Base-by-base conservation (phyloP, 1,140 invertebrate species). In the Halictus rubicundus region DNA sequence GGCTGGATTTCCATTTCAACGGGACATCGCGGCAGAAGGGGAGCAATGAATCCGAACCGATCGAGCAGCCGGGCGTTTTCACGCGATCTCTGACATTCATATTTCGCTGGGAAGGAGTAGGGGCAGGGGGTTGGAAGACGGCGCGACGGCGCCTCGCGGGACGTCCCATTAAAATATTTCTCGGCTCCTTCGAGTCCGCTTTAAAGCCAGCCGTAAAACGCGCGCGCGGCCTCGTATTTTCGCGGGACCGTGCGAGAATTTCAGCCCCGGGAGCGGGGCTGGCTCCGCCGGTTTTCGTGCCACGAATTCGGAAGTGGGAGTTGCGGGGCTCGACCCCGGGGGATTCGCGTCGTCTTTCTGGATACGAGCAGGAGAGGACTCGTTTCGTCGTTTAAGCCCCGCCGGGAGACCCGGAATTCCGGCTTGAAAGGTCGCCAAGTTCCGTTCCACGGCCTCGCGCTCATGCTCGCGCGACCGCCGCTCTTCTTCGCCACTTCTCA, bases 401-500 rank as follows among this genome's bases (percentile, higher is more conserved):
- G 21, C 37, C 23, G 1, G 57, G 76, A 66, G 69, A 70, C 68
- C 23, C 68, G 70, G 81, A 83, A 80, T 80, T 83, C 39, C 46
- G 71, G 52, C 68, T 80, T 81, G 72, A 83, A 83, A 76, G 71
- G 46, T 66, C 65, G 81, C 77, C 82, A 78, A 81, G 80, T 84
- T 82, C 77, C 32, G 66, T 59, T 77, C 42, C 60, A 37, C 52
- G 25, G 25, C 23, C 52, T 49, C 42, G 27, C 42, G 42, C 42
- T 46, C 49, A 4, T 5, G 21, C 8, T 4, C 49, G 49, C 49
- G 49, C 49, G 49, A 16, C 21, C 14, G 49, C 16, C 37, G 63
- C 46, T 42, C 37, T 52, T 49, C 68, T 39, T 42, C 66, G 49
- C n/a, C 39, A 39, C 52, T 79, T 73, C 70, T 78, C 49, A 52